phyloP scores from a whole-genome alignment of 2,888 invertebrate species.

The Lochmaea crataegi region DNA sequence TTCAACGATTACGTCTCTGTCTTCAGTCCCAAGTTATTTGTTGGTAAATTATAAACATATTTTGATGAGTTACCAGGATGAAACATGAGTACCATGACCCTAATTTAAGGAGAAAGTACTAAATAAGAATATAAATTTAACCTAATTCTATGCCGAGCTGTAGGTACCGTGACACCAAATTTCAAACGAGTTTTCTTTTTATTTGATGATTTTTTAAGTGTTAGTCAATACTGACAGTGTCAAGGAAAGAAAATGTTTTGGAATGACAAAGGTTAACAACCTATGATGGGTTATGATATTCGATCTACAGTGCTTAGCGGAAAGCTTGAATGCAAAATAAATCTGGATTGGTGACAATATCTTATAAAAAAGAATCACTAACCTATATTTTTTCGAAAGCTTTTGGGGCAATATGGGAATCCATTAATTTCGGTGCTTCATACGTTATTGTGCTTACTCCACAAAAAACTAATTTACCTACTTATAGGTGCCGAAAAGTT shows the following conservation, averaged over 20 bases:
- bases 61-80: conserved; percentile 8
- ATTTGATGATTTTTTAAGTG: conserved; percentile 33
- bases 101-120: conserved; percentile 22
- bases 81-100: conserved; percentile 25
- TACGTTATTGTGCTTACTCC: too few relatives aligned
- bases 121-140: conserved; percentile 28
- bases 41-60: conserved; percentile 10
- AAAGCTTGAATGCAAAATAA: not conserved
- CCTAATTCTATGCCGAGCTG: conserved; percentile 32
- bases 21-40: conserved; percentile 1
- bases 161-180: conserved; percentile 21
- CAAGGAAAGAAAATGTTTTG: conserved; percentile 27
- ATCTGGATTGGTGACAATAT: too few relatives aligned
- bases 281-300: not conserved
- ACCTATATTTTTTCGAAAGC: too few relatives aligned
- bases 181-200: conserved; percentile 32
- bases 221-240: conserved; percentile 33
- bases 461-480: too few relatives aligned
- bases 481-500: too few relatives aligned
- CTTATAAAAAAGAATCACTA: too few relatives aligned
- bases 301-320: not conserved
- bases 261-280: conserved; percentile 20
- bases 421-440: too few relatives aligned
- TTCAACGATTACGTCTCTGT: conserved; percentile 10
- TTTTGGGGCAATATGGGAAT: too few relatives aligned